phyloP scores from a whole-genome alignment of 2,113 vertebrate genomes.

The Oxygymnocypris stewartii region DNA sequence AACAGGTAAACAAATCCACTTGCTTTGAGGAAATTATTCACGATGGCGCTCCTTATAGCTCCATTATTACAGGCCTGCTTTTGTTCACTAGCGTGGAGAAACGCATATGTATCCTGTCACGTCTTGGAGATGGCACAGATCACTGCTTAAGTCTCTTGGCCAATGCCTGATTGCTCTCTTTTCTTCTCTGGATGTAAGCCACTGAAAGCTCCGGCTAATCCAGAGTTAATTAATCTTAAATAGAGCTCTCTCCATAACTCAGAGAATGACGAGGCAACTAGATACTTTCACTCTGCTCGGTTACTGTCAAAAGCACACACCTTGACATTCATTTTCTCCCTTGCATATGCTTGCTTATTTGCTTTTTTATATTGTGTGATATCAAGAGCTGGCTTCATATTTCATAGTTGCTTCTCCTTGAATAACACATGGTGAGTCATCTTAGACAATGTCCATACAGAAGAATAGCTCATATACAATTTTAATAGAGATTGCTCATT shows the following conservation, averaged over 20 bases:
- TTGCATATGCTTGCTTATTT: not conserved
- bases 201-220: constrained; percentile 52
- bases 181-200: constrained; percentile 54
- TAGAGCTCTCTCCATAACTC: constrained; percentile 39
- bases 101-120: not conserved
- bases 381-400: constrained; percentile 12
- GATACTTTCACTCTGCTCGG: constrained; percentile 21
- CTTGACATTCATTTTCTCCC: not conserved
- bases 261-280: constrained; percentile 37
- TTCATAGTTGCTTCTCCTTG: not conserved
- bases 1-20: constrained; percentile 34
- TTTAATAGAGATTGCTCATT: not conserved
- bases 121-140: constrained; percentile 34
- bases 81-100: not conserved
- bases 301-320: constrained; percentile 11
- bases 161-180: constrained; percentile 49
- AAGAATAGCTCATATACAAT: not conserved
- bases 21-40: constrained; percentile 34
- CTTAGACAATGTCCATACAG: not conserved
- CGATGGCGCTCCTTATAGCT: not conserved
- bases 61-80: constrained; percentile 1
- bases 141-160: constrained; percentile 31
- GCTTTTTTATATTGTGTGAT: not conserved
- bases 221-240: constrained; percentile 55
- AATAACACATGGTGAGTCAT: not conserved